Conservation (phyloP, 1,140 invertebrate genomes). For the Tigriopus japonicus region DNA sequence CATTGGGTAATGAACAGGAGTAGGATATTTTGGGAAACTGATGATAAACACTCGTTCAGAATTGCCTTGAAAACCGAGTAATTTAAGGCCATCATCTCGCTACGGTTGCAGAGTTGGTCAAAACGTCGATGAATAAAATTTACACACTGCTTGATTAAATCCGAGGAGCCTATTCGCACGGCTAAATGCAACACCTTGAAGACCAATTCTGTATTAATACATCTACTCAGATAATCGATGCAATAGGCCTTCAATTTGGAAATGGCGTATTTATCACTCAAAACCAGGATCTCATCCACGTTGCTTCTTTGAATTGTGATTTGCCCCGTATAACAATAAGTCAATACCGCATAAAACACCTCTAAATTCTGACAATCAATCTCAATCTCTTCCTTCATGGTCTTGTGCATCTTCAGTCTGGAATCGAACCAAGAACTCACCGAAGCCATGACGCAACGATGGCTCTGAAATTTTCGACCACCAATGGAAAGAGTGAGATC, state of each 20-base stretch:
- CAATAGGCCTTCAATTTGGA: neutral
- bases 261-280: neutral
- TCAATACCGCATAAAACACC: neutral
- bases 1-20: neutral
- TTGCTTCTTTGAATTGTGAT: neutral
- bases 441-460: neutral
- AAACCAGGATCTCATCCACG: neutral
- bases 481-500: neutral
- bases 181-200: neutral
- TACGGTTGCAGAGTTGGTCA: neutral
- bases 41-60: neutral
- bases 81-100: neutral
- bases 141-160: neutral
- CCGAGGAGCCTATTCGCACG: neutral
- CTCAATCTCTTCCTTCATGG: neutral
- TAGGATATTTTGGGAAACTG: neutral
- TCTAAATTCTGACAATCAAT: neutral
- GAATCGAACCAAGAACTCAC: neutral
- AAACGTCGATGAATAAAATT: neutral
- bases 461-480: neutral
- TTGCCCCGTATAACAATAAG: slow-evolving; percentile 1
- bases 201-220: neutral
- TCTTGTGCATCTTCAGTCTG: neutral
- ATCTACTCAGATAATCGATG: neutral
- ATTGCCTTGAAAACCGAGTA: neutral